Base-by-base conservation (phyloP, 2,797 vertebrate species). In the Sebastes aleutianus region DNA sequence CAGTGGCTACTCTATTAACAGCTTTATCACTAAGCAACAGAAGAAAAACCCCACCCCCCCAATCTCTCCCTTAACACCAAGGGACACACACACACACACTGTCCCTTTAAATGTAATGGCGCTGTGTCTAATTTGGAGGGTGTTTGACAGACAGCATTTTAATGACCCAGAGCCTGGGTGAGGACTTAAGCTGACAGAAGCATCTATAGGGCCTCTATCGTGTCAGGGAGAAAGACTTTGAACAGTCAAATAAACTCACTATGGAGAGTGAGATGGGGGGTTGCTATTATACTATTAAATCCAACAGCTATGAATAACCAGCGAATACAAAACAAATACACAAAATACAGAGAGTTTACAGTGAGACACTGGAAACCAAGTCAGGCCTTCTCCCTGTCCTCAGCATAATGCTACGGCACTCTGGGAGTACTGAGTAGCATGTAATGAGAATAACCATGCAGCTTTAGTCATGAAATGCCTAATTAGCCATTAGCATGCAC, bases 11-110 rank as follows among this genome's bases (percentile, higher is more conserved):
- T 85, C 86, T 89, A 90, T 92, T 91, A 90, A 85, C 81, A 62
- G 87, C 90, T 91, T 92, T 90, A 92, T 94, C 88, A 78, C 88
- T 80, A 82, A 90, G 90, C 91, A 93, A 92, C 90, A 89, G 87
- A 78, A 76, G 73, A 78, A 76, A 68, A 65, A 14, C 10, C 69
- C 62, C 62, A 67, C 47, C 66, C 70, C 72, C 61, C 62, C 34
- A 75, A 59, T 75, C 54, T 74, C 34, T 39, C 20, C 50, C 50
- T 50, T 50, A 50, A 79, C 34, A 47, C 63, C 16, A 20, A 50
- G 43, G 43, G 43, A 75, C 78, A 67, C 74, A 79, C 34, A 47
- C 56, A 78, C 76, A 67, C 26, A 63, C 47, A 68, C 69, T 20
- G 59, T 83, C 70, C 27, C 64, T 86, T 85, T 83, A 79, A 87